Evolutionary conservation across 2,113 vertebrate species (phyloP).

Genomic region (Gadus macrocephalus): DNA sequence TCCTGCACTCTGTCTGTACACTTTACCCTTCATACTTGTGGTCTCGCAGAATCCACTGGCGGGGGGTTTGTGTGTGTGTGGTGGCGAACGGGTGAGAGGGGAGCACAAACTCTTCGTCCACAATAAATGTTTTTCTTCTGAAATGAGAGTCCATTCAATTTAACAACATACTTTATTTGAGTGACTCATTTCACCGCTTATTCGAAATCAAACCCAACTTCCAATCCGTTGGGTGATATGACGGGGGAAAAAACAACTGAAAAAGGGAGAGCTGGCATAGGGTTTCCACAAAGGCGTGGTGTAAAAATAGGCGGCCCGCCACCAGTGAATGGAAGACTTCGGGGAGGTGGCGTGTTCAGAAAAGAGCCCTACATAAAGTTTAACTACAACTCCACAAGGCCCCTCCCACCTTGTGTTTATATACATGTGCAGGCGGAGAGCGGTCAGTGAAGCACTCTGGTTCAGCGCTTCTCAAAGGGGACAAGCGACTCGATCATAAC

Average conservation of each 20-base stretch:
- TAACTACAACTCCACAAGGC: constrained; percentile 36
- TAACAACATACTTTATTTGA: constrained; percentile 37
- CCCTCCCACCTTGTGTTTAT: constrained; percentile 58
- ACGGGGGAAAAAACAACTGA: constrained; percentile 19
- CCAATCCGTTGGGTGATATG: constrained; percentile 5
- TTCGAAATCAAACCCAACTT: constrained; percentile 47
- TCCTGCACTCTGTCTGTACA: constrained; percentile 58
- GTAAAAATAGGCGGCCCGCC: constrained; percentile 48
- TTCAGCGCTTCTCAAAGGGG: constrained; percentile 62
- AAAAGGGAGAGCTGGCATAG: constrained; percentile 26
- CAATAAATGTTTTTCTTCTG: constrained; percentile 31
- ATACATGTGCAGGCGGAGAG: constrained; percentile 22
- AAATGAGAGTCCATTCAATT: neutral
- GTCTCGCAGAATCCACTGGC: constrained; percentile 53
- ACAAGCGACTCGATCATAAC: constrained; percentile 42
- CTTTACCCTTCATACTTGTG: constrained; percentile 51
- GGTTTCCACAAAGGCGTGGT: constrained; percentile 61
- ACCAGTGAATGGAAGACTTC: constrained; percentile 55
- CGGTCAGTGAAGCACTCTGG: constrained; percentile 62
- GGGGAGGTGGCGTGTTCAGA: constrained; percentile 25
- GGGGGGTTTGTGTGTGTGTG: neutral
- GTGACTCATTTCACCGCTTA: constrained; percentile 14
- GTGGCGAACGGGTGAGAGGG: neutral
- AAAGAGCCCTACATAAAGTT: constrained; percentile 52
- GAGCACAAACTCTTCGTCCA: constrained; percentile 46